Evolutionary conservation across 2,113 vertebrate genomes (phyloP).

Genomic region (Pampusana beccarii): DNA sequence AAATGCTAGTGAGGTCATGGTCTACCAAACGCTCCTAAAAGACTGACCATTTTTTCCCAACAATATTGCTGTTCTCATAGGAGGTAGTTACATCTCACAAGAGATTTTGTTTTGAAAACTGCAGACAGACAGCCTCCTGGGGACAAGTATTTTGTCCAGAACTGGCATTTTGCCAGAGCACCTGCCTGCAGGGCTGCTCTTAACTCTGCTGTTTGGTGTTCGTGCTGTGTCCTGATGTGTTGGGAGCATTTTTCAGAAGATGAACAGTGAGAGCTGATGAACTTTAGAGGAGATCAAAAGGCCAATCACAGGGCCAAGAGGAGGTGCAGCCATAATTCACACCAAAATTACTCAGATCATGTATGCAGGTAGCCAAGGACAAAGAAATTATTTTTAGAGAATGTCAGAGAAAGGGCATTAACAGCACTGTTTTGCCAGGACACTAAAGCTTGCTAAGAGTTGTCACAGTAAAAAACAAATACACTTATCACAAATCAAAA

Average conservation of each 20-base stretch:
- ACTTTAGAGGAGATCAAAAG: background rate
- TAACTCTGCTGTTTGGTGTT: background rate
- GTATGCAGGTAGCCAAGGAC: background rate
- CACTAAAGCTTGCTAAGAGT: background rate
- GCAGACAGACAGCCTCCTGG: background rate
- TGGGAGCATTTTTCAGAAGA: background rate
- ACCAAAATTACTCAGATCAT: background rate
- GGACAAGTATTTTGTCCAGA: background rate
- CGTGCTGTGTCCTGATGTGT: background rate
- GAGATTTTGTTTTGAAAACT: background rate
- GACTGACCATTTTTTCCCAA: background rate
- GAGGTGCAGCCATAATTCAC: background rate
- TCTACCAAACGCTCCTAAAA: background rate
- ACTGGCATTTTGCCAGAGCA: background rate
- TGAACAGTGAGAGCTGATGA: background rate
- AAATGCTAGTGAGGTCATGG: background rate
- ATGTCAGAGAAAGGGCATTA: background rate
- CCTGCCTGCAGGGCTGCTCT: background rate
- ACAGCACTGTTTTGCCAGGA: background rate
- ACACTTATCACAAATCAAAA: background rate
- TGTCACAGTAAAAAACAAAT: background rate
- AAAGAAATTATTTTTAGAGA: background rate
- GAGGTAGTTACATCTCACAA: background rate
- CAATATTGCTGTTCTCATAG: rapidly evolving
- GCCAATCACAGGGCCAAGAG: background rate